phyloP scores from a whole-genome alignment of 1,140 invertebrate species.

The Cyrtorhinus lividipennis region DNA sequence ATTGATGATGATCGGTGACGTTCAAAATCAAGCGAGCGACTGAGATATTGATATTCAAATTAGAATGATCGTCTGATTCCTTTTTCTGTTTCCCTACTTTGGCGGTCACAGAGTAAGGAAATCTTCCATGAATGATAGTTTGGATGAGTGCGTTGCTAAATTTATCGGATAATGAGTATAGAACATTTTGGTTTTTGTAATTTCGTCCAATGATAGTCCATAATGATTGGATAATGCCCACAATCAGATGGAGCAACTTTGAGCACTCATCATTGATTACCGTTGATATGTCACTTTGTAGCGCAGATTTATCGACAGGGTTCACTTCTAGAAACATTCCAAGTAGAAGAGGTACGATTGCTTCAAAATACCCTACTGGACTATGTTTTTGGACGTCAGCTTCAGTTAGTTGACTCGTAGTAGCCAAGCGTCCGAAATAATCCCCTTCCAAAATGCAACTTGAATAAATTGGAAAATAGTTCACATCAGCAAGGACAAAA shows the following conservation, averaged over 20 bases:
- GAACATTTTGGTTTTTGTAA: neutral
- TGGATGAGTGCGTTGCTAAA: neutral
- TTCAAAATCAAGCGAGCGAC: neutral
- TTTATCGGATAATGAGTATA: neutral
- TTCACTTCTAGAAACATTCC: neutral
- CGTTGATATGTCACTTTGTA: neutral
- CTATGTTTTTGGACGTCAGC: too few relatives aligned
- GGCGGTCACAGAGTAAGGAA: neutral
- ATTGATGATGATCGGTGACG: neutral
- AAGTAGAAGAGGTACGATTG: neutral
- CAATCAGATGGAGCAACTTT: neutral
- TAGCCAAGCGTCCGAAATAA: too few relatives aligned
- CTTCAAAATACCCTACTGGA: neutral
- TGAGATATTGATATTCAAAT: neutral
- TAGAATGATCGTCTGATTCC: neutral
- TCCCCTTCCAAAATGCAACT: too few relatives aligned
- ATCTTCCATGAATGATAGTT: neutral
- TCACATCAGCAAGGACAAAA: neutral
- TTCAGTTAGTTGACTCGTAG: too few relatives aligned
- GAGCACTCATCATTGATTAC: neutral
- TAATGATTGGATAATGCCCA: neutral
- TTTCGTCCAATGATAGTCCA: neutral
- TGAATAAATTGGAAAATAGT: constrained; percentile 4
- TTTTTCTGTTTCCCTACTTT: neutral
- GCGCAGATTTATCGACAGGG: neutral